phyloP scores from a whole-genome alignment of 1,140 invertebrate species.

The Drosophila arawakana region DNA sequence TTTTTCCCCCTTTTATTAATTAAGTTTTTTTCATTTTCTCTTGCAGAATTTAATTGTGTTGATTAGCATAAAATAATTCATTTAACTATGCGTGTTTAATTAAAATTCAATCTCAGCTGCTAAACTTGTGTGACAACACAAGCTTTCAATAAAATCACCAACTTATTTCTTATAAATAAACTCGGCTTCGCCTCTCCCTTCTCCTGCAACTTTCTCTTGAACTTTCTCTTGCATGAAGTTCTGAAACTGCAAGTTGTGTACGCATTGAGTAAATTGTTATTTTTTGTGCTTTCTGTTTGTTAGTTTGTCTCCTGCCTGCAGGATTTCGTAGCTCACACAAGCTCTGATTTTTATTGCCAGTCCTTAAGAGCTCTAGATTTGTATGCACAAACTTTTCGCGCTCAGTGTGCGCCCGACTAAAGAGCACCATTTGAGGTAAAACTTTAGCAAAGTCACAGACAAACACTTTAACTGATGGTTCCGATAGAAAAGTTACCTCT shows the following conservation, averaged over 20 bases:
- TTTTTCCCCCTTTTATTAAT: not conserved
- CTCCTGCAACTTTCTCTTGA: not conserved
- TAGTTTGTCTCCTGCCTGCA: constrained; percentile 24
- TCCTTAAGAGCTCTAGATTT: constrained; percentile 45
- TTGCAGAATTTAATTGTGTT: constrained; percentile 24
- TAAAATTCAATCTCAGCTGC: constrained; percentile 52
- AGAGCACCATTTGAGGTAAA: not conserved
- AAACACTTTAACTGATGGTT: not conserved
- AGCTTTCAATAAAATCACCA: constrained; percentile 35
- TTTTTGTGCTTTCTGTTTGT: not conserved
- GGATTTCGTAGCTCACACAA: constrained; percentile 39
- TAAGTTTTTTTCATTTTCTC: constrained; percentile 8
- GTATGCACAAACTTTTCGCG: constrained; percentile 23
- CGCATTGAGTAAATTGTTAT: constrained; percentile 39
- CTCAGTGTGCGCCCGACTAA: not conserved
- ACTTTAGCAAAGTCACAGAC: not conserved
- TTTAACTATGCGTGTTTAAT: constrained; percentile 44
- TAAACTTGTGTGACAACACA: constrained; percentile 29
- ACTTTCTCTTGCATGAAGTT: constrained; percentile 11
- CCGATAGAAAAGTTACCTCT: constrained; percentile 21
- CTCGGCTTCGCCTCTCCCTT: not conserved
- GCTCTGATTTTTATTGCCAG: constrained; percentile 60
- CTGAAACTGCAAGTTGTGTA: constrained; percentile 19
- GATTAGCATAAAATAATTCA: constrained; percentile 44
- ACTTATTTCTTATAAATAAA: constrained; percentile 30